Conservation (phyloP, 2,113 vertebrate species). For the Pterocles burchelli region DNA sequence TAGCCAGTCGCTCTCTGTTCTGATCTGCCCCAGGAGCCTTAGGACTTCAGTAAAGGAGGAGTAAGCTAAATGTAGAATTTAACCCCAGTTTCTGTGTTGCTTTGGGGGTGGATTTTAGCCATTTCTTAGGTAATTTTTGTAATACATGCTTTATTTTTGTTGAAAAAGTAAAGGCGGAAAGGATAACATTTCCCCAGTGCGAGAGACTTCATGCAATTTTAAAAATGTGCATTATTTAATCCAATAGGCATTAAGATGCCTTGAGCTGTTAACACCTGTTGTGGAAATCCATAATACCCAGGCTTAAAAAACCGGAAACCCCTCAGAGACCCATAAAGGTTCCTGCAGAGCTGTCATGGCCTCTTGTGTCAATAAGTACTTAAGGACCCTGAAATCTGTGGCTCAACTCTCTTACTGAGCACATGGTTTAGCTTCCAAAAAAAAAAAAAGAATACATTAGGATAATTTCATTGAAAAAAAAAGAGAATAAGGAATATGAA, state of each 20-base stretch:
- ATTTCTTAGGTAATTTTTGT: not conserved
- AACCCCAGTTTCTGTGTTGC: not conserved
- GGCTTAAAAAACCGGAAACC: constrained; percentile 53
- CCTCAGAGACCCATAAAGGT: constrained; percentile 29
- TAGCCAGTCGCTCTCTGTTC: not conserved
- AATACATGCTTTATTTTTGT: not conserved
- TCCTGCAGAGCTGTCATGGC: not conserved
- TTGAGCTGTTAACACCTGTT: constrained; percentile 62
- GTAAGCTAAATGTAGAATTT: not conserved
- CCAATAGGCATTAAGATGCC: constrained; percentile 54
- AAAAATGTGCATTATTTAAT: constrained; percentile 69
- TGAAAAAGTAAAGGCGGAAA: not conserved
- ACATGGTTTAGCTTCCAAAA: not conserved
- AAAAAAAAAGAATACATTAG: not conserved
- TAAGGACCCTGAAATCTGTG: constrained; percentile 40
- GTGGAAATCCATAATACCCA: constrained; percentile 53
- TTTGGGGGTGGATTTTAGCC: not conserved
- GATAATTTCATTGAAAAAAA: constrained; percentile 32
- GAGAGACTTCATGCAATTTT: constrained; percentile 62
- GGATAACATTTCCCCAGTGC: constrained; percentile 21
- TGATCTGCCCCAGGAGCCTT: not conserved
- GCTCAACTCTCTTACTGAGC: constrained; percentile 27
- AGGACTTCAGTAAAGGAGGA: not conserved
- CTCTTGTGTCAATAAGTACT: constrained; percentile 40
- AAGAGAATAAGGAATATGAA: not conserved